Evolutionary conservation across 2,113 vertebrate species (phyloP).

Genomic region (Pygoscelis adeliae): DNA sequence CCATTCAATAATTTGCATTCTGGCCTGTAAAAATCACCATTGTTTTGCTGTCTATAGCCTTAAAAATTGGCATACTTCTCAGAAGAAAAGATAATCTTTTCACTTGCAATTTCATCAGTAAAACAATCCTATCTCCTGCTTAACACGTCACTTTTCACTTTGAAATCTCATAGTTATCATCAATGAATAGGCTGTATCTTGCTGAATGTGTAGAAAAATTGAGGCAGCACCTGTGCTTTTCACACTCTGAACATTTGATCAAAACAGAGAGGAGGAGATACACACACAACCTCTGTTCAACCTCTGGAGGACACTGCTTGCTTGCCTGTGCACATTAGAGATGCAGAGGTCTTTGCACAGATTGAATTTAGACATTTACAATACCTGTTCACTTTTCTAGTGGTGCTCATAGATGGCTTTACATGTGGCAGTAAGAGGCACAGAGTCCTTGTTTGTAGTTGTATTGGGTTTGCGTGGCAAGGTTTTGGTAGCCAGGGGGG

Average conservation of each 20-base stretch:
- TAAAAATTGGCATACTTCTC: background rate
- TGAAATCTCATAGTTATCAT: background rate
- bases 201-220: background rate
- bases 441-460: background rate
- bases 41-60: background rate
- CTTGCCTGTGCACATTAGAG: background rate
- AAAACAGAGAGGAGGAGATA: background rate
- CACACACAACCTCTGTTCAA: background rate
- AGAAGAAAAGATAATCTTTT: background rate
- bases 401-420: background rate
- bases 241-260: background rate
- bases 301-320: background rate
- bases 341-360: background rate
- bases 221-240: background rate
- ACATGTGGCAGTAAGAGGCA: background rate
- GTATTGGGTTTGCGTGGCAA: background rate
- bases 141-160: background rate
- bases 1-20: conserved; percentile 16
- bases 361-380: background rate
- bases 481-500: background rate
- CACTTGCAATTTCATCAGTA: background rate
- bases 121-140: background rate
- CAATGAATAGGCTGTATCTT: background rate
- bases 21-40: background rate
- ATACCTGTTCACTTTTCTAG: background rate